These are phyloP conservation scores for Eurytoma californica DNA, from an alignment of 2,888 invertebrate species.

Conservation along the genomic window DNA sequence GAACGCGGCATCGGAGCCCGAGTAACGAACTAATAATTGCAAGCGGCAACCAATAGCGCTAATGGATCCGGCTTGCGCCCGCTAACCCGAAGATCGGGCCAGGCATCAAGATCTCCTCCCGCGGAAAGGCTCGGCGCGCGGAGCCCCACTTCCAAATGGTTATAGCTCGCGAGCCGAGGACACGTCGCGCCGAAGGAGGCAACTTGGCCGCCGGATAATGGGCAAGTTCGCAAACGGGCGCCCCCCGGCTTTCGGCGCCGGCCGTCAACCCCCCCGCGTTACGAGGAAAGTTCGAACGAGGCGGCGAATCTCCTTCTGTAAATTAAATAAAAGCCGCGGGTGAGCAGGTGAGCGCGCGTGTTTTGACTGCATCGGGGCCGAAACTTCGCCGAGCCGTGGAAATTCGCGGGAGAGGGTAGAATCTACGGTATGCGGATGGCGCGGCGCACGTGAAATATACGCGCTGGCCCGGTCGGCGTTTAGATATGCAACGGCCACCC, in stretches of 20 bases:
- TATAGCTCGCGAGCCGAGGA: constrained; percentile 48
- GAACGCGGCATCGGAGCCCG: constrained; percentile 10
- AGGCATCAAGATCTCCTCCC: constrained; percentile 51
- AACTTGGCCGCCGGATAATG: constrained; percentile 55
- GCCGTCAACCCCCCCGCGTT: constrained; percentile 16
- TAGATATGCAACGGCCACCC: no score
- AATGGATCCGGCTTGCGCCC: constrained; percentile 62
- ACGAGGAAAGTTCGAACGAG: constrained; percentile 54
- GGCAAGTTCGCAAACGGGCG: constrained; percentile 60
- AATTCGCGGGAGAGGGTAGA: constrained; percentile 15
- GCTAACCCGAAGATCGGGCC: constrained; percentile 54
- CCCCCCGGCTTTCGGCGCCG: not conserved
- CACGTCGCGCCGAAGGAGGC: constrained; percentile 14
- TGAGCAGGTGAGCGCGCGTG: constrained; percentile 3
- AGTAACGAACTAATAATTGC: constrained; percentile 67
- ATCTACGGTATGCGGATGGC: constrained; percentile 30
- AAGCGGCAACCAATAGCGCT: constrained; percentile 65
- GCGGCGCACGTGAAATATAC: constrained; percentile 23
- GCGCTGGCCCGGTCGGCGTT: not conserved
- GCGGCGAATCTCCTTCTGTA: constrained; percentile 49
- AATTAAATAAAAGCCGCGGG: constrained; percentile 55
- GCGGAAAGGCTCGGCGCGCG: not conserved
- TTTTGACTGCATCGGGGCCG: constrained; percentile 37
- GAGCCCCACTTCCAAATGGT: constrained; percentile 52
- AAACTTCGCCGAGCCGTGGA: not conserved